phyloP scores from a whole-genome alignment of 2,888 invertebrate species.

The Drosophila imparisetae region DNA sequence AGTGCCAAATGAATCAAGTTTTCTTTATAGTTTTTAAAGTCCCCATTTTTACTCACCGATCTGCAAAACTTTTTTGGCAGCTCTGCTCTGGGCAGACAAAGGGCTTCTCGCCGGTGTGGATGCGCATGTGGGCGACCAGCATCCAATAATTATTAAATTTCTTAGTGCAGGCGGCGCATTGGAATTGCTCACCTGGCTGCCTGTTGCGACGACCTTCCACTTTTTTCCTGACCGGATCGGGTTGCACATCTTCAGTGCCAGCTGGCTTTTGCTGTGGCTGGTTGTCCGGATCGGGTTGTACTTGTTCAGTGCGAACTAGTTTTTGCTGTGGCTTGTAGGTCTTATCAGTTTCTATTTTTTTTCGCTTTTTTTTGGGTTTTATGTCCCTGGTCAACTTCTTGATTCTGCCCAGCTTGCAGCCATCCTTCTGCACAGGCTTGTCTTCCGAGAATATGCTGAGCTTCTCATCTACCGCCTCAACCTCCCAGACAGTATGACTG shows the following conservation, averaged over 20 bases:
- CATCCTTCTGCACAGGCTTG: not conserved
- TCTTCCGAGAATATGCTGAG: not conserved
- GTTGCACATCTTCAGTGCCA: not conserved
- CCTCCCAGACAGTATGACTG: conserved; percentile 61
- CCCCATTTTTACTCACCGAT: conserved; percentile 70
- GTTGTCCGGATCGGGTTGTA: not conserved
- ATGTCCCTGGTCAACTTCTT: conserved; percentile 28
- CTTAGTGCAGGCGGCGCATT: conserved; percentile 86
- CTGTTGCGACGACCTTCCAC: conserved; percentile 43
- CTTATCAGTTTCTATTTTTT: not conserved
- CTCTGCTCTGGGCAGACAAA: conserved; percentile 87
- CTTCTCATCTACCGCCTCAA: conserved; percentile 33
- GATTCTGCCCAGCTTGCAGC: conserved; percentile 37
- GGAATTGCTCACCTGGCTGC: conserved; percentile 57
- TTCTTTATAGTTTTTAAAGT: not conserved
- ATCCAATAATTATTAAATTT: conserved; percentile 90
- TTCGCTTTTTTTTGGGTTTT: conserved; percentile 15
- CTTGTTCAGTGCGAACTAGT: not conserved
- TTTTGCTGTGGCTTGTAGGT: not conserved
- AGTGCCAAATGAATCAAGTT: not conserved
- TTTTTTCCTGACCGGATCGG: conserved; percentile 12
- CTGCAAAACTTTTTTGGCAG: conserved; percentile 89
- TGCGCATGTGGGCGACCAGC: conserved; percentile 88
- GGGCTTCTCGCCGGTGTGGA: conserved; percentile 90
- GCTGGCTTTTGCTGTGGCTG: not conserved